Evolutionary conservation across 2,888 invertebrate species (phyloP).

Genomic region (Acrobasis repandana): DNA sequence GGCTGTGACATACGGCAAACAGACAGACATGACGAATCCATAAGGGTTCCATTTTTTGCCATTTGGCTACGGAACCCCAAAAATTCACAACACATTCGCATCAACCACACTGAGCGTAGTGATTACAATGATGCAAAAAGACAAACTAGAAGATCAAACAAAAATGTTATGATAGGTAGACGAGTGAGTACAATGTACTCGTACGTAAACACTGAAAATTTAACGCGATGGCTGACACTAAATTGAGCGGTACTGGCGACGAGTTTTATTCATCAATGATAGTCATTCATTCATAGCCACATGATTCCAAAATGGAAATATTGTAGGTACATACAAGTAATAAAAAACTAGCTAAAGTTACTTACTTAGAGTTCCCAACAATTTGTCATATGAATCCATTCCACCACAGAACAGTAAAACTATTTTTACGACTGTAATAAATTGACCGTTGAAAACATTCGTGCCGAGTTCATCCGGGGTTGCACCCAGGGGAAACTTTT

Average conservation of each 20-base stretch:
- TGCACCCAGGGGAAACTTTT: conserved; percentile 37
- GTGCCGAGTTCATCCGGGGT: conserved; percentile 25
- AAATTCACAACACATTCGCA: neutral
- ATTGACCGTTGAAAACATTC: conserved; percentile 21
- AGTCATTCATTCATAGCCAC: neutral
- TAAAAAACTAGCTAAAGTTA: neutral
- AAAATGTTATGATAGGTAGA: neutral
- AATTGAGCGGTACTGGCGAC: neutral
- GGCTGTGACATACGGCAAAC: no score
- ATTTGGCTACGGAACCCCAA: no score
- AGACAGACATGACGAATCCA: no score
- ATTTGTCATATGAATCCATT: conserved; percentile 10
- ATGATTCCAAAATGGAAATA: neutral
- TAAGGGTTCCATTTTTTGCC: no score
- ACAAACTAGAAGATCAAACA: neutral
- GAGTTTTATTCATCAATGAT: neutral
- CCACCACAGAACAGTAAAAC: conserved; percentile 17
- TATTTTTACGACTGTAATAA: conserved; percentile 20
- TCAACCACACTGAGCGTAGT: neutral
- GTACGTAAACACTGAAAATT: neutral
- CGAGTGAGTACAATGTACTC: neutral
- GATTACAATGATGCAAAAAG: neutral
- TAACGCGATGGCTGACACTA: neutral
- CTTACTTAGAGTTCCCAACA: neutral
- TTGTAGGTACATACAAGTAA: neutral